These are phyloP conservation scores for Tenrec ecaudatus DNA, from an alignment of 2,113 vertebrate genomes.

Conservation along the genomic window DNA sequence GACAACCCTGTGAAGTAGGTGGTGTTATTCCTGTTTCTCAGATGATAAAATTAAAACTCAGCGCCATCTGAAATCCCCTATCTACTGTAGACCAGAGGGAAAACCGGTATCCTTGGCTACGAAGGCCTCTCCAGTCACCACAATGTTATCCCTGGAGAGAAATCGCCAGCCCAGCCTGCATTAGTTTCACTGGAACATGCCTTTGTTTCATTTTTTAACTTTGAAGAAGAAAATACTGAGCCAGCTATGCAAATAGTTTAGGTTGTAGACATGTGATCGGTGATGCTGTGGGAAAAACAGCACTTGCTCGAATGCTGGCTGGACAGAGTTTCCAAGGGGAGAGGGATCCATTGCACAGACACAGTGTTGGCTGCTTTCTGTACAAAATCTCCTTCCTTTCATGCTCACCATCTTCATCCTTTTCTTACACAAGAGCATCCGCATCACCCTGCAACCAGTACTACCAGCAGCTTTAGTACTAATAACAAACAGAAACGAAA, in stretches of 20 bases:
- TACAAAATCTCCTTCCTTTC: background rate
- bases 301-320: background rate
- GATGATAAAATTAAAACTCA: slow-evolving; percentile 22
- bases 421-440: background rate
- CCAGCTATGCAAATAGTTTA: background rate
- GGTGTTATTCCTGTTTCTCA: background rate
- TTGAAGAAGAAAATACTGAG: background rate
- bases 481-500: background rate
- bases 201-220: background rate
- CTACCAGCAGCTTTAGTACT: background rate
- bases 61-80: background rate
- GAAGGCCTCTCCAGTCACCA: background rate
- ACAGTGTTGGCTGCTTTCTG: background rate
- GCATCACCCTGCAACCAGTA: background rate
- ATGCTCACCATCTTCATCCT: background rate
- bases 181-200: background rate
- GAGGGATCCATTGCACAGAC: background rate
- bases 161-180: background rate
- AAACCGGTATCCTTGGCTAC: background rate
- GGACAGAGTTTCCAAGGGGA: background rate
- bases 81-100: background rate
- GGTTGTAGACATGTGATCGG: background rate
- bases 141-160: background rate
- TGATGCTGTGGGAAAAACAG: background rate
- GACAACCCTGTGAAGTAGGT: background rate